A percentile compares a stretch with the other conserved stretches of the same genome.
These are phyloP conservation scores for Rhynchomys soricoides DNA, from an alignment of 2,113 vertebrate genomes.

Conservation along the genomic window DNA sequence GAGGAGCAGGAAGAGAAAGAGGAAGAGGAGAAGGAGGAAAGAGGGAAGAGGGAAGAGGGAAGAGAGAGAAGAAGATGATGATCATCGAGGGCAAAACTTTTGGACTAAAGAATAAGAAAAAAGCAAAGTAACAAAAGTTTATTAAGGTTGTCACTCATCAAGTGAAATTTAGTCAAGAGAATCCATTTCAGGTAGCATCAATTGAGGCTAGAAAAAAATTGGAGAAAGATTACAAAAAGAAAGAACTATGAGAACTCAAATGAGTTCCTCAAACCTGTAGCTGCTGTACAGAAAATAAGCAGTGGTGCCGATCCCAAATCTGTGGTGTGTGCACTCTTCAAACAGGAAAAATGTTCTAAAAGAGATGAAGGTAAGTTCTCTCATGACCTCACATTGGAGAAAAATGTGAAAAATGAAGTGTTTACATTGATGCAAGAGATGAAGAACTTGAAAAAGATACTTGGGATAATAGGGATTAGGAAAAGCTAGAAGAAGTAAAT, in stretches of 20 bases:
- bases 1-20: too few species aligned
- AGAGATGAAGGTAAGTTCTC: neutral
- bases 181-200: neutral
- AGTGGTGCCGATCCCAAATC: neutral
- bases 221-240: neutral
- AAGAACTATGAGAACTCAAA: neutral
- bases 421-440: neutral
- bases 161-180: neutral
- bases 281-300: neutral
- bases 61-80: neutral
- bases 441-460: neutral
- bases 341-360: neutral
- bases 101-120: too few species aligned
- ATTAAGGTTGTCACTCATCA: too few species aligned
- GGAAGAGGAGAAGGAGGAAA: neutral
- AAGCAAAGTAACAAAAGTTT: too few species aligned
- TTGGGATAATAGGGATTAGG: neutral
- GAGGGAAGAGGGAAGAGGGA: neutral
- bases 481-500: neutral
- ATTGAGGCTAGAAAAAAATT: neutral
- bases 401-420: neutral
- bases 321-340: neutral
- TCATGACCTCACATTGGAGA: neutral
- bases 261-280: too few species aligned
- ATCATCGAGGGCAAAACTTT: neutral